Base-by-base conservation (phyloP, 2,113 vertebrate species). In the Cryptomyrus ogoouensis region DNA sequence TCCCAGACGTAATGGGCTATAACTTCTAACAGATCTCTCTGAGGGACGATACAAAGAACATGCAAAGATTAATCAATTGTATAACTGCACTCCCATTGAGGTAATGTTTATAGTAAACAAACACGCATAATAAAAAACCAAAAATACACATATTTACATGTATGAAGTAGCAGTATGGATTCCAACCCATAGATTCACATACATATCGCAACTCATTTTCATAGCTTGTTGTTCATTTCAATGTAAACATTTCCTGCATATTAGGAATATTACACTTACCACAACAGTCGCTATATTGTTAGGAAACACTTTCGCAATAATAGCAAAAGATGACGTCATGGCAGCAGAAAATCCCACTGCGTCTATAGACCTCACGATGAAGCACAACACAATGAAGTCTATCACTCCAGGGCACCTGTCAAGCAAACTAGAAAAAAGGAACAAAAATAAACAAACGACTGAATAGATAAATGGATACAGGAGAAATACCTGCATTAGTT, bases 241-340 rank as follows among this genome's bases (percentile, higher is more conserved):
- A 10, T 10, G 58, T 66, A 66, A 27, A 3, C 58, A n/a, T 66
- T 66, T 10, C 58, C 80, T n/a, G 90, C 89, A 93, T 58, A 91
- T 89, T 27, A 66, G n/a, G 17, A 52, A 50, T 50, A 92, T 90
- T 56, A 84, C 91, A 95, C 97, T 95, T 96, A 99, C 98, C 97
- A 99, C 0, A 70, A 98, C 97, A 91, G 98, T 99, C 1, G 97
- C 98, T 94, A 99, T 96, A 88, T 97, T 98, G 93, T 95, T 94
- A 35, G 98, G 98, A 94, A 99, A 99, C 53, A 97, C 95, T 91
- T 98, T 95, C 31, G 96, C 97, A 1, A 97, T 96, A 42, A 99
- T 94, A 5, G 98, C 96, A 91, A 97, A 98, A 0, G 98, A 97
- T 0, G 98, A 97, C 0, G 97, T 99, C 66, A 95, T 95, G 0